Base-by-base conservation (phyloP, 2,888 invertebrate species). In the Dichetophora obliterata region DNA sequence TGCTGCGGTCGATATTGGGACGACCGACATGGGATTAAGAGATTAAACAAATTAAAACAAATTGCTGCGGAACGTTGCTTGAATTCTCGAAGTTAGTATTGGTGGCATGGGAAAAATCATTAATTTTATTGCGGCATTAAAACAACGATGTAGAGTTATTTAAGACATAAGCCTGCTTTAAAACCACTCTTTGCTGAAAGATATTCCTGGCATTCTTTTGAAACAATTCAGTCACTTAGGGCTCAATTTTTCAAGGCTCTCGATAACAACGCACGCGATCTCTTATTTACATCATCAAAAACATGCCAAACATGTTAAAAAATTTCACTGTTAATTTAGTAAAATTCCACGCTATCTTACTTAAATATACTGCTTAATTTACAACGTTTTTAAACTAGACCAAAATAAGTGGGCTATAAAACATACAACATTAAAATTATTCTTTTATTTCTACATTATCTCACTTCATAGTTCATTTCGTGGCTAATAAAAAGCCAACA, bases 11-110 rank as follows among this genome's bases (percentile, higher is more conserved):
- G 19, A 4, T 65, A 19, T 31, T 34, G 16, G 59, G 59, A 31
- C 22, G 31, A 31, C 75, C 57, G 72, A 52, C 68, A 59, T n/a
- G 52, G 84, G 85, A 85, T 85, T 85, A 85, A 86, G 85, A 85
- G 85, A 86, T 85, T 85, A 86, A 85, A 84, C 84, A 85, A 86
- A 85, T 85, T 86, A 85, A 86, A 85, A 85, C 85, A 85, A 85
- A 85, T 85, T 86, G 85, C 84, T 83, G 84, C 68, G 75, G 52
- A 78, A 63, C 50, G 68, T 66, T 66, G 75, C 43, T 50, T 50
- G 31, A 34, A 57, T 59, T 50, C 16, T 34, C 37, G n/a, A 54
- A 4, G 66, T 37, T 54, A 24, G 24, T 61, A 65, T 61, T 43
- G 68, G 37, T 68, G 72, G 61, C 65, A 27, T 52, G 65, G 37